Base-by-base conservation (phyloP, 2,888 invertebrate genomes). In the Syrista parreyssii region DNA sequence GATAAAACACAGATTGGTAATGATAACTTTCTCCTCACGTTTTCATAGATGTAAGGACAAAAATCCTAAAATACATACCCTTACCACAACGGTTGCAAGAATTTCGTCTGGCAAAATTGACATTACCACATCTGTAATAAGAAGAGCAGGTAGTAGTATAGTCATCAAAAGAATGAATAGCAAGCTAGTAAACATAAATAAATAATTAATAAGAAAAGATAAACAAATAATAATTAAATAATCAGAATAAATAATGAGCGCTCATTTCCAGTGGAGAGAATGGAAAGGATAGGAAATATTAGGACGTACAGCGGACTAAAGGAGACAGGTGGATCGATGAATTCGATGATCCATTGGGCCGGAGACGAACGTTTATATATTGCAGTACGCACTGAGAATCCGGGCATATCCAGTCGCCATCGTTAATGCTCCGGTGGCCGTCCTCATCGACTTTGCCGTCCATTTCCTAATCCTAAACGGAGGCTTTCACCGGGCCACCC, bases 61-160 rank as follows among this genome's bases (percentile, higher is more conserved):
- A 80, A 80, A 31, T n/a, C 23, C 12, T 71, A 71, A 31, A 15
- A 35, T 74, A 76, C 81, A 68, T 89, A 89, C 94, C 96, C 93
- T 96, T 96, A 85, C 96, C 96, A 93, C 98, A 99, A 86, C 98
- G 95, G 93, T 98, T 98, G 92, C 99, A 99, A 86, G 96, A 95
- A 86, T 93, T 94, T 86, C 98, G 93, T 82, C 98, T 94, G 40
- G 98, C 97, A 93, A 98, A 98, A 93, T 99, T 99, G 77, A 98
- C 94, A 94, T 99, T 99, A 84, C 96, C 97, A 93, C 98, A 99
- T 89, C 95, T 91, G 82, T 9, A 88, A 88, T 23, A 79, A 79
- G 76, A 77, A 77, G 15, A 71, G 31, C 31, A 55, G 23, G 9
- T 55, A 55, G 9, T 55, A 55, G 23, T 23, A 55, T 23, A 23